Conservation (phyloP, 2,888 invertebrate genomes). For the Lasioglossum villosulum region DNA sequence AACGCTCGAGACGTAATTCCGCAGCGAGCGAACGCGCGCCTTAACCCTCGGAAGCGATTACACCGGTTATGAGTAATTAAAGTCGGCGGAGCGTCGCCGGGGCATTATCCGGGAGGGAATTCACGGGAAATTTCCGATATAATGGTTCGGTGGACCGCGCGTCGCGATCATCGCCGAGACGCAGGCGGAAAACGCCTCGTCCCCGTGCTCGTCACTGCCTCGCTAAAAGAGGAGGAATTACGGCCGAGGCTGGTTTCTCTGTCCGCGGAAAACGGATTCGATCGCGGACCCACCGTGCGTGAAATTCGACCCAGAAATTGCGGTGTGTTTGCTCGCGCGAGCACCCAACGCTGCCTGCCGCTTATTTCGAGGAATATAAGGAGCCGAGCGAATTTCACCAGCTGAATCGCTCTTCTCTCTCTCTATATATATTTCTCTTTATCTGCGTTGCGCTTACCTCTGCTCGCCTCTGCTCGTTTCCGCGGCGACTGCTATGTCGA, state of each 20-base stretch:
- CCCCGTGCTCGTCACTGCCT: background rate
- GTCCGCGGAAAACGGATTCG: background rate
- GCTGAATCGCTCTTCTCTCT: background rate
- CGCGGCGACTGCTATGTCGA: background rate
- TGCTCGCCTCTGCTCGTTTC: background rate
- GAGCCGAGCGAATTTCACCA: background rate
- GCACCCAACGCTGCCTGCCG: background rate
- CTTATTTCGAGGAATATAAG: conserved; percentile 4
- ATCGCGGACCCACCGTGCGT: background rate
- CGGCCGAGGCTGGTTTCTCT: background rate
- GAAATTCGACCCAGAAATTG: background rate
- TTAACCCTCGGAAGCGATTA: conserved; percentile 60
- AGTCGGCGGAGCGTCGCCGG: conserved; percentile 45
- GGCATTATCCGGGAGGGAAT: conserved; percentile 35
- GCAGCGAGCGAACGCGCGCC: conserved; percentile 45
- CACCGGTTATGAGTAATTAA: conserved; percentile 53
- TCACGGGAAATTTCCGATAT: conserved; percentile 14
- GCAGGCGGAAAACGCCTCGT: background rate
- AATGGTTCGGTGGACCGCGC: conserved; percentile 12
- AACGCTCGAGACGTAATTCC: conserved; percentile 55
- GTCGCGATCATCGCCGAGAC: background rate
- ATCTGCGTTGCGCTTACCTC: background rate
- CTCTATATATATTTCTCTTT: background rate
- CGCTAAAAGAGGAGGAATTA: conserved; percentile 1
- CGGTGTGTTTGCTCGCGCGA: background rate